Base-by-base conservation (phyloP, 2,888 invertebrate species). In the Mechanitis messenoides region DNA sequence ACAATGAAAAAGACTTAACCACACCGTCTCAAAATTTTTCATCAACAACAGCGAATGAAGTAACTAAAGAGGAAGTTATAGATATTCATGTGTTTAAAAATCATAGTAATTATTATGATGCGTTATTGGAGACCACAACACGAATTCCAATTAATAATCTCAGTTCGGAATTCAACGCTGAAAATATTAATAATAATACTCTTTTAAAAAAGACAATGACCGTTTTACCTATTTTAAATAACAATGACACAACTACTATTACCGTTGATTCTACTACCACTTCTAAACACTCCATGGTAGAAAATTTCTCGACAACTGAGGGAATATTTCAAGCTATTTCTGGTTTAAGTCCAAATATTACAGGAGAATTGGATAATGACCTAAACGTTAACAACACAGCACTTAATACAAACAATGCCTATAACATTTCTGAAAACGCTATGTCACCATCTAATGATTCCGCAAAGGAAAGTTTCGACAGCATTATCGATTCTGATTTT, bases 51-150 rank as follows among this genome's bases (percentile, higher is more conserved):
- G 57, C 62, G 53, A 56, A 64, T 53, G 63, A 61, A 58, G 38
- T 69, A 33, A 61, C 61, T 12, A 70, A 68, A 58, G 64, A 71
- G 62, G 68, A 71, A 66, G 66, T 71, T 55, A 71, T 69, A 6
- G 69, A 70, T 67, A 70, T 70, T 54, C 58, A 67, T 56, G 67
- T 71, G 47, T 68, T 81, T 42, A 72, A 76, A 53, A 77, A 80
- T 55, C 59, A 68, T 58, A 58, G 69, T 3, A 74, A 75, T 38
- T 66, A 74, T 45, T 76, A 69, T 55, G 63, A 71, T 12, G 64
- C 72, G 20, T 72, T 75, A 53, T 76, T 81, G 65, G 85, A 85
- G 71, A 67, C 83, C 11, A 81, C 85, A 1, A 87, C 88, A 2
- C 79, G 77, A 72, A 65, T 74, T 53, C 83, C 85, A 3, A 61